phyloP scores from a whole-genome alignment of 2,113 vertebrate genomes.

The Colinus virginianus region DNA sequence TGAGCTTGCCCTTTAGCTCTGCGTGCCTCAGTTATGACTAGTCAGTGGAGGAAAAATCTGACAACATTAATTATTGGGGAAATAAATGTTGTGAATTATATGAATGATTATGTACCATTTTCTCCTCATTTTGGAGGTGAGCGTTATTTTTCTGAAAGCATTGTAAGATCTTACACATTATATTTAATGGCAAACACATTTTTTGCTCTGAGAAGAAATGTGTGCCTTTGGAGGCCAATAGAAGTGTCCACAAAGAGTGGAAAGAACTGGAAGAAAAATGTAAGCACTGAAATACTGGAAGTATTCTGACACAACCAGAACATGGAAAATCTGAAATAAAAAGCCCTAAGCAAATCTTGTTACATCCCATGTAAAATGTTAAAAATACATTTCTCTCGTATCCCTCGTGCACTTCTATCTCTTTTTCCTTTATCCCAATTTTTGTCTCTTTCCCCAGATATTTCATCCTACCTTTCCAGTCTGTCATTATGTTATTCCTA shows the following conservation, averaged over 20 bases:
- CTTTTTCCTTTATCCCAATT: not conserved
- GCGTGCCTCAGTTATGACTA: not conserved
- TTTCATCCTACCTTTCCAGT: constrained; percentile 37
- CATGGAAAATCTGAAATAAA: not conserved
- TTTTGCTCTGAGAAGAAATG: not conserved
- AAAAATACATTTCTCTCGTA: not conserved
- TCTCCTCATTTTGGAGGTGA: constrained; percentile 25
- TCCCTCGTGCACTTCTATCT: not conserved
- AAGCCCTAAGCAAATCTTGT: not conserved
- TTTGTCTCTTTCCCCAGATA: not conserved
- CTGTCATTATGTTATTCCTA: constrained; percentile 15
- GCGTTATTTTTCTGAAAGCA: constrained; percentile 26
- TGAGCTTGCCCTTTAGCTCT: not conserved
- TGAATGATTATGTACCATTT: constrained; percentile 46
- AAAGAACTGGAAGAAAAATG: not conserved
- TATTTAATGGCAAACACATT: constrained; percentile 60
- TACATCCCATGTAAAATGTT: not conserved
- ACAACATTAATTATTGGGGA: not conserved
- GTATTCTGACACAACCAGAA: constrained; percentile 9
- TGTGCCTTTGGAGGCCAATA: not conserved
- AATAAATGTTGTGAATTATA: constrained; percentile 38
- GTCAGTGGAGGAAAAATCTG: not conserved
- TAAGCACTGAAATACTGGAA: not conserved
- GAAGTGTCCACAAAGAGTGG: not conserved
- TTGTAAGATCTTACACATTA: constrained; percentile 39